phyloP scores from a whole-genome alignment of 2,797 vertebrate genomes.

The Poliocrania exsul region DNA sequence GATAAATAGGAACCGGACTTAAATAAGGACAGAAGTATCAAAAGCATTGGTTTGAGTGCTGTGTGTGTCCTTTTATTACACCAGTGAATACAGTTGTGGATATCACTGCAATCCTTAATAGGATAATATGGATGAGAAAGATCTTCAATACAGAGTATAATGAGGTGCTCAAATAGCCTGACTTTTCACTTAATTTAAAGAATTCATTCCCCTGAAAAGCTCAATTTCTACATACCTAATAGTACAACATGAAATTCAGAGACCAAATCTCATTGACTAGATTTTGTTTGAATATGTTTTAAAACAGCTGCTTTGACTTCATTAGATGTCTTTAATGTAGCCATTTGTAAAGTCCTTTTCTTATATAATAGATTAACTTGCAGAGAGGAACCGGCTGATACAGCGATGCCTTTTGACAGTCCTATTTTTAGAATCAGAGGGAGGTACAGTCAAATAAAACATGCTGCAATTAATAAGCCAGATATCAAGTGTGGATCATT shows the following conservation, averaged over 20 bases:
- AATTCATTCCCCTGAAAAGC: constrained; percentile 58
- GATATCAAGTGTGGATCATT: background rate
- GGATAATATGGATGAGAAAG: constrained; percentile 69
- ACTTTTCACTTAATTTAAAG: constrained; percentile 71
- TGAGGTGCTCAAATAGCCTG: constrained; percentile 63
- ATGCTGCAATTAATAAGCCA: constrained; percentile 24
- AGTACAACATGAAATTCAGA: constrained; percentile 54
- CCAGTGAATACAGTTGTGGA: constrained; percentile 54
- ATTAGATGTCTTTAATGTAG: constrained; percentile 65
- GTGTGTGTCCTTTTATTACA: constrained; percentile 51
- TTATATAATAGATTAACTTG: constrained; percentile 53
- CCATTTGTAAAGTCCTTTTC: constrained; percentile 59
- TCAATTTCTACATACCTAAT: constrained; percentile 51
- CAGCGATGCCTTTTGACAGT: constrained; percentile 9
- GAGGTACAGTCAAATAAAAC: constrained; percentile 36
- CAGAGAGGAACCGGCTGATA: background rate
- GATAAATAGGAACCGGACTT: constrained; percentile 42
- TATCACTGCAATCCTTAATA: constrained; percentile 61
- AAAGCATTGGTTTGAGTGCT: constrained; percentile 33
- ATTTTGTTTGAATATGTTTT: constrained; percentile 67
- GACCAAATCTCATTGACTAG: constrained; percentile 32
- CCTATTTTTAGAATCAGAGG: constrained; percentile 61
- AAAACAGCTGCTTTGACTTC: constrained; percentile 54
- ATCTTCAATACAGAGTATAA: constrained; percentile 57
- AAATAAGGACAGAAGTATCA: constrained; percentile 38